Conservation (phyloP, 2,113 vertebrate species). For the Myiagra hebetior region DNA sequence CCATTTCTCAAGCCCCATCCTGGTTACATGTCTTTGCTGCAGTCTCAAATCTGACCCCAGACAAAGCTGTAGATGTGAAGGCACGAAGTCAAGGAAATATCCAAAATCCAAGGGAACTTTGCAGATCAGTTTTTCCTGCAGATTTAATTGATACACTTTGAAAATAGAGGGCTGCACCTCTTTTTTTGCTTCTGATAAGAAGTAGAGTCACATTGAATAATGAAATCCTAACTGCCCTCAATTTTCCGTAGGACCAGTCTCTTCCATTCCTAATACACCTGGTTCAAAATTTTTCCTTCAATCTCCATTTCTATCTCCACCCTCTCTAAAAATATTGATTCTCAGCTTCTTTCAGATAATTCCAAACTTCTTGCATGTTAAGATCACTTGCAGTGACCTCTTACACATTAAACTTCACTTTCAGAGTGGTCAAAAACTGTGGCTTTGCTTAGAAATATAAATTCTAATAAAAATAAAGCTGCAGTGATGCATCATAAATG, state of each 20-base stretch:
- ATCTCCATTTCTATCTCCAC: not conserved
- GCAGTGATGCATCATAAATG: fast-evolving
- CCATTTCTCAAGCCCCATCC: not conserved
- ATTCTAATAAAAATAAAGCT: not conserved
- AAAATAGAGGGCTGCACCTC: not conserved
- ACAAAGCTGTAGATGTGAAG: not conserved
- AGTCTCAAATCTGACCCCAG: not conserved
- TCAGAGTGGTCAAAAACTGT: not conserved
- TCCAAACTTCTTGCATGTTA: not conserved
- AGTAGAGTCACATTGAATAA: not conserved
- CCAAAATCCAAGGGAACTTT: not conserved
- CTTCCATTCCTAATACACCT: not conserved
- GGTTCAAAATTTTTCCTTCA: fast-evolving
- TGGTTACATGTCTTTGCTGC: not conserved
- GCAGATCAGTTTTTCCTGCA: not conserved
- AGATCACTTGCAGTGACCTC: not conserved
- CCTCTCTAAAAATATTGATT: not conserved
- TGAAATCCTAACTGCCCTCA: not conserved
- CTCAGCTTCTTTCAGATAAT: not conserved
- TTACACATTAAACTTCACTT: not conserved
- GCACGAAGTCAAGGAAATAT: not conserved
- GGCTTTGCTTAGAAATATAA: not conserved
- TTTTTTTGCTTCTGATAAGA: not conserved
- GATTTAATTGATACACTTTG: not conserved
- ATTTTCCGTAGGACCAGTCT: not conserved